Base-by-base conservation (phyloP, 2,797 vertebrate species). In the Myripristis jacobus region DNA sequence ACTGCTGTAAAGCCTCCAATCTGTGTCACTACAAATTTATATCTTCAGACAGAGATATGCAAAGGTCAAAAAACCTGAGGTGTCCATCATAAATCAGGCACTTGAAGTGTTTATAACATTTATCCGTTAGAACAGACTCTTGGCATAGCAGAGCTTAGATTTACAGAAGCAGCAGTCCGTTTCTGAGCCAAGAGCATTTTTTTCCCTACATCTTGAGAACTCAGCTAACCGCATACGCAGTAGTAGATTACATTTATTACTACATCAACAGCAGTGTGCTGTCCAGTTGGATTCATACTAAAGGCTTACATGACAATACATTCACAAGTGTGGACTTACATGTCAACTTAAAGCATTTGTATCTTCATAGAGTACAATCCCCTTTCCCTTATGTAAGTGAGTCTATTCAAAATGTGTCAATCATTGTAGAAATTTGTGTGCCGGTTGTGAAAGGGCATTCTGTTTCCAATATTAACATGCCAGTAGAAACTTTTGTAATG, bases 21-120 rank as follows among this genome's bases (percentile, higher is more conserved):
- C 93, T 94, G 92, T 94, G 94, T 95, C 94, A 93, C 85, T 89
- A 91, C 92, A 92, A 94, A 95, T 95, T 93, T 94, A 94, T 94
- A 91, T 92, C 93, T 92, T 93, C 90, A 94, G 93, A 93, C 91
- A 90, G 90, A 92, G 92, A 95, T 94, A 94, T 94, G 93, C 94
- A 95, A 94, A 94, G 93, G 94, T 94, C 93, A 94, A 89, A 93
- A 93, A 94, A 94, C 91, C 92, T 88, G 90, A 88, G 91, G 93
- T 94, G 93, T 94, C 93, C 88, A 87, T 93, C 92, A 92, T 94
- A 94, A 95, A 95, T 95, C 94, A 93, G 89, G 79, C 84, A 66
- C 84, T 67, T 92, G 93, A 94, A 94, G 91, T 94, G 94, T 94
- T 94, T 93, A 94, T 92, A 94, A 93, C 91, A 92, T 93, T 94